Percentiles rank a stretch among this genome's conserved stretches.
Evolutionary conservation across 2,888 invertebrate species (phyloP).

Genomic region (Agrotis clavis): DNA sequence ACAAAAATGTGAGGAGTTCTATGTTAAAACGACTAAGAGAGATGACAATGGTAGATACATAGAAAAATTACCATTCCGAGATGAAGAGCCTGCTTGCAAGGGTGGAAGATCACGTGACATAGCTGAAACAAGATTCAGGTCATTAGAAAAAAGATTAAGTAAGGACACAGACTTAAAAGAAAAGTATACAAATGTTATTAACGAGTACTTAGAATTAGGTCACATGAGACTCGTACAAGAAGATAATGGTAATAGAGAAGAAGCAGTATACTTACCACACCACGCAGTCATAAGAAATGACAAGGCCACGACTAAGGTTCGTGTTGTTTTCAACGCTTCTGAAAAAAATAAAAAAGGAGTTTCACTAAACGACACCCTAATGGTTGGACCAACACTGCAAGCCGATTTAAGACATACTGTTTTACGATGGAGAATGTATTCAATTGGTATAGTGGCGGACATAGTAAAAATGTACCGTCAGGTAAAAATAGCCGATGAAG

Average conservation of each 20-base stretch:
- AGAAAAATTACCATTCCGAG: conserved; percentile 24
- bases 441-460: too few relatives aligned
- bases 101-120: conserved; percentile 12
- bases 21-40: conserved; percentile 18
- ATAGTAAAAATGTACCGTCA: too few relatives aligned
- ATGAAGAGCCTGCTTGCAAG: conserved; percentile 26
- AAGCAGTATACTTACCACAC: conserved; percentile 64
- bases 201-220: conserved; percentile 54
- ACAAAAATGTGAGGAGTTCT: conserved; percentile 40
- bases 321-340: conserved; percentile 24
- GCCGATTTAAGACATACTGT: too few relatives aligned
- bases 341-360: conserved; percentile 12
- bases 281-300: conserved; percentile 61
- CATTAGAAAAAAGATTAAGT: conserved; percentile 14
- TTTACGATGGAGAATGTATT: too few relatives aligned
- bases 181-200: conserved; percentile 54
- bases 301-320: conserved; percentile 23
- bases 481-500: too few relatives aligned
- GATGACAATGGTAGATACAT: conserved; percentile 23
- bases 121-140: conserved; percentile 42
- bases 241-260: background rate
- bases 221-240: conserved; percentile 44
- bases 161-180: conserved; percentile 34
- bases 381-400: too few relatives aligned
- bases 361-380: conserved; percentile 8